Conservation (phyloP, 2,888 invertebrate genomes). For the Ichneumon xanthorius region DNA sequence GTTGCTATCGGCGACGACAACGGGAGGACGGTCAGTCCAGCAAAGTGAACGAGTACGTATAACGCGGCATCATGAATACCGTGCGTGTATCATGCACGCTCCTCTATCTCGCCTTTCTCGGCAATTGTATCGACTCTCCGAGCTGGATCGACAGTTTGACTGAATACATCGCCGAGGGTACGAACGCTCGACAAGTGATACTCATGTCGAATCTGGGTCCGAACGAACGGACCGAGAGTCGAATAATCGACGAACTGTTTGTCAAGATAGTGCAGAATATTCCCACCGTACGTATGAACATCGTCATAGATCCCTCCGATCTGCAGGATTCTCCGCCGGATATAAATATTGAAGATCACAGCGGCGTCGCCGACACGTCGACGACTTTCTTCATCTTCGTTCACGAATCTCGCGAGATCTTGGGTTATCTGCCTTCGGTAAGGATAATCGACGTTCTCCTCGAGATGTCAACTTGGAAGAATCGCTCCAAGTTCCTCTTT, state of each 20-base stretch:
- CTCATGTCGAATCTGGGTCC: constrained; percentile 4
- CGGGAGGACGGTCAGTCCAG: neutral
- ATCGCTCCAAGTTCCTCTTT: constrained; percentile 17
- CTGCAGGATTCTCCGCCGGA: too few relatives aligned
- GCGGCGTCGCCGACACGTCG: neutral
- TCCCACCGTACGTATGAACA: too few relatives aligned
- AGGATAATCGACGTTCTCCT: constrained; percentile 38
- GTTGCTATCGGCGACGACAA: neutral
- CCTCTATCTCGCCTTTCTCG: neutral
- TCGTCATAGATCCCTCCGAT: too few relatives aligned
- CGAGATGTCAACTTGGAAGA: constrained; percentile 10
- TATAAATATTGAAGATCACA: too few relatives aligned
- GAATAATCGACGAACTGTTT: constrained; percentile 25
- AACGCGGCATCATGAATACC: neutral
- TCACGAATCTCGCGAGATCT: neutral
- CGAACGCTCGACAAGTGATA: constrained; percentile 4
- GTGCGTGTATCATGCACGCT: neutral
- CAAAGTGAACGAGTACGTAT: neutral
- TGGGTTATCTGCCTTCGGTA: neutral
- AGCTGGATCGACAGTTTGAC: constrained; percentile 47
- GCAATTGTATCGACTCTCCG: neutral
- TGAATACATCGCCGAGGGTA: constrained; percentile 1
- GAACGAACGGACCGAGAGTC: neutral
- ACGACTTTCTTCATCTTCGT: constrained; percentile 40
- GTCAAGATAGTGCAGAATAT: neutral